phyloP scores from a whole-genome alignment of 92 coral and sea anemone genomes.

The Galaxea fascicularis region DNA sequence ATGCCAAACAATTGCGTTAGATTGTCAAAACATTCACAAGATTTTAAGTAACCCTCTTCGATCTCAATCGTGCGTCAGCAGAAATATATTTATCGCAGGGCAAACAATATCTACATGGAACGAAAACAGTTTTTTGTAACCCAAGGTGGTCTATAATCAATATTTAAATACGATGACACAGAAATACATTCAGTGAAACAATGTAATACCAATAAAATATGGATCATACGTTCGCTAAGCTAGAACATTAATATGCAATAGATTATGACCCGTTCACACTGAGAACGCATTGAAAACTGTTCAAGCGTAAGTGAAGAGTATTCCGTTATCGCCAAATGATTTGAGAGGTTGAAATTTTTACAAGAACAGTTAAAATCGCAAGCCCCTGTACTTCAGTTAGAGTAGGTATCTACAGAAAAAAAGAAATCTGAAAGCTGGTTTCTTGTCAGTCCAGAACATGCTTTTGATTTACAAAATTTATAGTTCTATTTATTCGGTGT shows the following conservation, averaged over 20 bases:
- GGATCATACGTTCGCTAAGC: neutral
- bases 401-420: neutral
- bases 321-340: neutral
- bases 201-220: neutral
- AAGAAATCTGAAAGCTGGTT: neutral
- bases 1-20: neutral
- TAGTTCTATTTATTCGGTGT: neutral
- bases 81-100: neutral
- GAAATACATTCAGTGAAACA: neutral
- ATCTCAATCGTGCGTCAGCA: slow-evolving; percentile 19
- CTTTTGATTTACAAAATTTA: neutral
- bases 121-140: neutral
- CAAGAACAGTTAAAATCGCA: neutral
- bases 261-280: neutral
- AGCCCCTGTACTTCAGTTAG: neutral
- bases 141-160: neutral
- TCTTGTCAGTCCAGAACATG: too few relatives aligned
- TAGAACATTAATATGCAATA: neutral
- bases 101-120: neutral
- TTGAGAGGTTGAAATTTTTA: neutral
- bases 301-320: neutral
- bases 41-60: neutral
- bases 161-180: neutral
- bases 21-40: neutral
- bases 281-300: neutral